Conservation (phyloP, 2,113 vertebrate genomes). For the Rhineura floridana region DNA sequence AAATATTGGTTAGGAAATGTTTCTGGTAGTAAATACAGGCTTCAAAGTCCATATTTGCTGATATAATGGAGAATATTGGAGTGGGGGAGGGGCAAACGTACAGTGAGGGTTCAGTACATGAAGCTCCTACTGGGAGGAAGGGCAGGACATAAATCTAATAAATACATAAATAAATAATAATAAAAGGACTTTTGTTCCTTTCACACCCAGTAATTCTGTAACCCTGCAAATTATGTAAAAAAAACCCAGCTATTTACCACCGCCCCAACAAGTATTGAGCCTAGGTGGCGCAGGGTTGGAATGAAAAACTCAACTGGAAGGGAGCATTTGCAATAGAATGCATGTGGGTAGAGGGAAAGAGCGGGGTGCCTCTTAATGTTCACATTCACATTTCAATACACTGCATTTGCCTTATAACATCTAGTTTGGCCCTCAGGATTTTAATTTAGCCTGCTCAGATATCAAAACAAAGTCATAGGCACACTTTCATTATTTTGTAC, state of each 20-base stretch:
- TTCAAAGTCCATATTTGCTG: background rate
- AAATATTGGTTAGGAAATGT: no score
- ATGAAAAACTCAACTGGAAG: background rate
- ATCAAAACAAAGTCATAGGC: background rate
- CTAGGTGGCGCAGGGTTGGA: no score
- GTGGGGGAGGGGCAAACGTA: background rate
- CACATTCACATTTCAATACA: background rate
- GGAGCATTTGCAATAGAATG: background rate
- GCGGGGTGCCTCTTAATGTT: background rate
- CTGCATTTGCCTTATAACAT: background rate
- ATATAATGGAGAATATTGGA: background rate
- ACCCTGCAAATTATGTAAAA: no score
- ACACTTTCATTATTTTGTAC: background rate
- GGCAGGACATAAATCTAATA: no score
- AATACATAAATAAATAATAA: no score
- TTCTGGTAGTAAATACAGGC: background rate
- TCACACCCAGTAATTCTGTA: no score
- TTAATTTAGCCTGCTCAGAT: background rate
- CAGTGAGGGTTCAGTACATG: no score
- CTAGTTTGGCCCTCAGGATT: background rate
- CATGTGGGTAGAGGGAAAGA: no score
- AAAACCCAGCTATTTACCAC: no score
- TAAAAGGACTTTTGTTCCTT: background rate
- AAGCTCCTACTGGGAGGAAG: no score
- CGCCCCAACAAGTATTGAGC: no score